phyloP scores from a whole-genome alignment of 2,797 vertebrate genomes.

The Tiaroga cobitis region DNA sequence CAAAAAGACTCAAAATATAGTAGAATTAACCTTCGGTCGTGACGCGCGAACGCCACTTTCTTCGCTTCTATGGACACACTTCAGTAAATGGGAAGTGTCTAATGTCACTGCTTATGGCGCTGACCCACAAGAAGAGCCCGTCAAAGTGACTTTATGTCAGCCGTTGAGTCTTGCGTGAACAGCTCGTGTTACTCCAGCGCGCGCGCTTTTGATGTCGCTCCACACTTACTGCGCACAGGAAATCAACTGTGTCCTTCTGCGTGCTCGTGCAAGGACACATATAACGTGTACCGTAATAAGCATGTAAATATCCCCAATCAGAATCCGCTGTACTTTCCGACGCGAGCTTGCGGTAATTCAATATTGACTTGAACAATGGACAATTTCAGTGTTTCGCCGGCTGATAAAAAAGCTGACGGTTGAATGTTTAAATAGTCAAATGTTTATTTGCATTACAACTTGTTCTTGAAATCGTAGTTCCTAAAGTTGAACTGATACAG shows the following conservation, averaged over 20 bases:
- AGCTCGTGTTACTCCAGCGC: slow-evolving; percentile 28
- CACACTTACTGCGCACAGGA: slow-evolving; percentile 35
- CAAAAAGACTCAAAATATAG: slow-evolving; percentile 1
- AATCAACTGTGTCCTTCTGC: slow-evolving; percentile 13
- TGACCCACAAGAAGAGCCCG: not conserved
- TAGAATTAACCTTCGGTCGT: not conserved
- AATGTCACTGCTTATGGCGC: not conserved
- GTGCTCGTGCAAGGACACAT: too few species aligned
- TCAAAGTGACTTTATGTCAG: slow-evolving; percentile 30
- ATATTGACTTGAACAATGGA: not conserved
- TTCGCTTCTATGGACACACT: not conserved
- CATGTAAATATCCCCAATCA: not conserved
- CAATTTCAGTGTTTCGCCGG: not conserved
- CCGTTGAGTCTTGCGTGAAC: not conserved
- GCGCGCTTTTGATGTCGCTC: slow-evolving; percentile 24
- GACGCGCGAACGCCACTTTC: not conserved
- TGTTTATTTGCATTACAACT: slow-evolving; percentile 36
- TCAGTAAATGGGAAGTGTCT: not conserved
- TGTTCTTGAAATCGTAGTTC: not conserved
- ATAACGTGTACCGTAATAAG: not conserved
- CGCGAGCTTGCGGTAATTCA: not conserved
- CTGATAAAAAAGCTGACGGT: not conserved
- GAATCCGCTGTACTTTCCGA: not conserved
- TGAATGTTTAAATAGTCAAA: slow-evolving; percentile 29
- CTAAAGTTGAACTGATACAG: slow-evolving; percentile 1